phyloP scores from a whole-genome alignment of 2,888 invertebrate genomes.

The Antitype chi region DNA sequence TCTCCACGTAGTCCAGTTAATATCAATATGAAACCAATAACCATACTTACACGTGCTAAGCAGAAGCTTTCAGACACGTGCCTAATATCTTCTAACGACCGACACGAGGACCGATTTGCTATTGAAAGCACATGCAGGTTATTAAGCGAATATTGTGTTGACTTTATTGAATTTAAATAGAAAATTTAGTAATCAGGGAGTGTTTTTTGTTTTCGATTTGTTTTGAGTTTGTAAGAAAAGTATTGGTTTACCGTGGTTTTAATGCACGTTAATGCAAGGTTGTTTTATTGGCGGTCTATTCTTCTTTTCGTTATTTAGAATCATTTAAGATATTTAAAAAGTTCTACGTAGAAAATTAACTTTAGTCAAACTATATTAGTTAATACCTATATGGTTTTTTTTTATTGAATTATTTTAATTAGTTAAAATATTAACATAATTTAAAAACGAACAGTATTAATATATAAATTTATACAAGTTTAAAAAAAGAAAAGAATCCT shows the following conservation, averaged over 20 bases:
- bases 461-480: no score
- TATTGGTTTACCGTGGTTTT: not conserved
- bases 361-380: no score
- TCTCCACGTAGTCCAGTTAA: constrained; percentile 14
- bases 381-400: no score
- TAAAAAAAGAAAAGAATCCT: no score
- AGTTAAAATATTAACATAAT: no score
- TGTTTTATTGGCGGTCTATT: not conserved
- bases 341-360: no score
- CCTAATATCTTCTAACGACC: constrained; percentile 7
- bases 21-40: constrained; percentile 29
- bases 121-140: not conserved
- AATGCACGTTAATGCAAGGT: not conserved
- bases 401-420: no score
- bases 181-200: not conserved
- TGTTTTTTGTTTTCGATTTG: not conserved
- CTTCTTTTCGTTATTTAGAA: no score
- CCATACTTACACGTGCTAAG: constrained; percentile 32
- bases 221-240: not conserved
- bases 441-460: no score
- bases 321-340: no score
- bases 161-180: not conserved
- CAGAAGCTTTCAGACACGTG: constrained; percentile 41
- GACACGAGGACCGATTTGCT: constrained; percentile 41
- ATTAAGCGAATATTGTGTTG: not conserved